These are phyloP conservation scores for Chaetodon trifascialis DNA, from an alignment of 2,113 vertebrate genomes.

Conservation along the genomic window DNA sequence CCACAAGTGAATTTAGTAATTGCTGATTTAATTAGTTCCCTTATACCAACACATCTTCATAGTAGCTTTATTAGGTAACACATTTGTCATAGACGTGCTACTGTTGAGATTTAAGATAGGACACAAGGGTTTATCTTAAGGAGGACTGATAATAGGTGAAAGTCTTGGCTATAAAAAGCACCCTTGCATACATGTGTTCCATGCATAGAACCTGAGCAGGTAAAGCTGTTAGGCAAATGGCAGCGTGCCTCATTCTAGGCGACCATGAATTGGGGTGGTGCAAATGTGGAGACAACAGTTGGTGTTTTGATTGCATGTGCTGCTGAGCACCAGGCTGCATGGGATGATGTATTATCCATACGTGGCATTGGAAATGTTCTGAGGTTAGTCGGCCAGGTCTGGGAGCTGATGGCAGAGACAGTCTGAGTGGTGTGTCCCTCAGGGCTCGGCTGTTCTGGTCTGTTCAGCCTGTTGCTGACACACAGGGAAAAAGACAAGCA, in stretches of 20 bases:
- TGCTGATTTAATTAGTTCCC: neutral
- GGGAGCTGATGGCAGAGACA: slow-evolving; percentile 38
- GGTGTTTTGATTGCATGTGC: slow-evolving; percentile 73
- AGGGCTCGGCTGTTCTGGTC: slow-evolving; percentile 49
- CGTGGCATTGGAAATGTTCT: slow-evolving; percentile 55
- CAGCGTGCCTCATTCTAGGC: slow-evolving; percentile 43
- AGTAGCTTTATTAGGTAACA: neutral
- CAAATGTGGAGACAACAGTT: slow-evolving; percentile 68
- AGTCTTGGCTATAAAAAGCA: slow-evolving; percentile 16
- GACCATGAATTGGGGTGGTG: slow-evolving; percentile 44
- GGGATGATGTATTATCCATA: slow-evolving; percentile 71
- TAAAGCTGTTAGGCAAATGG: slow-evolving; percentile 20
- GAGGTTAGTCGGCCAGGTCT: slow-evolving; percentile 59
- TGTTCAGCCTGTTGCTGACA: slow-evolving; percentile 38
- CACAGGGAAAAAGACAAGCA: slow-evolving; percentile 11
- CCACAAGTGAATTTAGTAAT: neutral
- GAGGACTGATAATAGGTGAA: neutral
- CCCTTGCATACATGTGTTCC: neutral
- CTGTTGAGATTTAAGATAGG: neutral
- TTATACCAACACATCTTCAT: neutral
- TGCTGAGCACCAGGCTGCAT: slow-evolving; percentile 51
- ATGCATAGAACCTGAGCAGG: slow-evolving; percentile 17
- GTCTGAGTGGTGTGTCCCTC: slow-evolving; percentile 42
- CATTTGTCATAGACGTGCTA: neutral
- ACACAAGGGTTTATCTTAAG: neutral